Base-by-base conservation (phyloP, 2,888 invertebrate genomes). In the Oscheius sp. region DNA sequence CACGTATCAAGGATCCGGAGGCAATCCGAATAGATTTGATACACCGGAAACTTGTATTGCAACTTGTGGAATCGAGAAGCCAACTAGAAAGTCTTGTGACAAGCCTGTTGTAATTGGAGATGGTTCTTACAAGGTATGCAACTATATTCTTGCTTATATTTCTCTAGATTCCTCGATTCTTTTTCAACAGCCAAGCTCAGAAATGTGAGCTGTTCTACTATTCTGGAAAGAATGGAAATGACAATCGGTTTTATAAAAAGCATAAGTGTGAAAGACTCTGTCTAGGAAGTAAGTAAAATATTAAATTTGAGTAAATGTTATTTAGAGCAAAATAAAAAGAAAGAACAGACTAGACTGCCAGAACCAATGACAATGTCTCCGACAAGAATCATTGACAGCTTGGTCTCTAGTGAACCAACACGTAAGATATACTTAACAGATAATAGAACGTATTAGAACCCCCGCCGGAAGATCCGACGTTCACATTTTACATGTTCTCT, bases 1-100 rank as follows among this genome's bases (percentile, higher is more conserved):
- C 64, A 70, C 65, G 24, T 82, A 81, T 49, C 68, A 68, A 17
- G 82, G 82, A 36, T 61, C 63, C 17, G 77, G 74, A 14, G 82
- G 82, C 8, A 82, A 82, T 50, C 72, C 75, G 28, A 82, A 82
- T 68, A 76, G 75, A 22, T 82, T 82, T 59, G 70, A 75, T 17
- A 68, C 74, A 1, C 36, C 72, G 3, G 68, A 71, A 22, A 62
- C 59, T 9, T 82, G 82, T 33, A 36, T 66, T 50, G 68, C 62
- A 12, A 65, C 72, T 6, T 82, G 82, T 72, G 81, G 78, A 28
- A 77, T 77, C 57, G 74, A 67, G 30, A 74, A 75, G 50, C 74
- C 77, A 26, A 75, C 68, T 0, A 28, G 71, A 17, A 74, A 73
- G 45, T 68, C 75, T 3, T 77, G 77, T 50, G 68, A 71, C n/a